Evolutionary conservation across 2,888 invertebrate genomes (phyloP).

Genomic region (Drosophila yooni): DNA sequence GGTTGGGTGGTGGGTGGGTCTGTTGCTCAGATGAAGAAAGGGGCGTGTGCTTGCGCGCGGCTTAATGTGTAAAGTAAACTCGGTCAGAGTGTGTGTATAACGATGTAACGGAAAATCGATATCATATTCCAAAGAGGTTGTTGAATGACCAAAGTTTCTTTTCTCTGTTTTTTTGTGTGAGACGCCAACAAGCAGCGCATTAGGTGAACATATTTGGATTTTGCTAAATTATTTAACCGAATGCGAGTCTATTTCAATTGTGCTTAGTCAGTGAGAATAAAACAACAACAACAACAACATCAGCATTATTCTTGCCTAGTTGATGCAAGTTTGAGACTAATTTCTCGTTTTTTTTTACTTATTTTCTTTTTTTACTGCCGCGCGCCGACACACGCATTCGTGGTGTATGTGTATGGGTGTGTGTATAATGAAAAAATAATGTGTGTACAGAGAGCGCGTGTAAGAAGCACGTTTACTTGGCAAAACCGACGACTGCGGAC

Average conservation of each 20-base stretch:
- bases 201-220: constrained; percentile 1
- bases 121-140: constrained; percentile 60
- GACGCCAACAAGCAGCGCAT: constrained; percentile 1
- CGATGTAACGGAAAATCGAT: constrained; percentile 80
- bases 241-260: constrained; percentile 21
- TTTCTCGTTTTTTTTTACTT: constrained; percentile 8
- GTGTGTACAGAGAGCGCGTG: constrained; percentile 39
- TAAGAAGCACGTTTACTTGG: constrained; percentile 82
- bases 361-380: constrained; percentile 35
- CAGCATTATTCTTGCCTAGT: constrained; percentile 14
- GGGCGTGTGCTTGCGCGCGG: constrained; percentile 66
- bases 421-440: constrained; percentile 35
- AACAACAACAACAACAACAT: background rate
- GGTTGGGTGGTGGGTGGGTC: constrained; percentile 5
- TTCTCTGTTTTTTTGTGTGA: background rate
- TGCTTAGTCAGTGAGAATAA: background rate
- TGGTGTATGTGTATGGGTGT: constrained; percentile 46
- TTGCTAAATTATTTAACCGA: background rate
- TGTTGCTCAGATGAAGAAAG: constrained; percentile 26
- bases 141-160: constrained; percentile 55
- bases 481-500: constrained; percentile 81
- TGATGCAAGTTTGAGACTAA: constrained; percentile 19
- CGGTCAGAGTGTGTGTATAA: constrained; percentile 82
- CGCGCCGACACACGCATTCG: constrained; percentile 58
- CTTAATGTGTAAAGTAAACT: constrained; percentile 59